These are phyloP conservation scores for Tachina grossa DNA, from an alignment of 2,888 invertebrate genomes.

Conservation along the genomic window DNA sequence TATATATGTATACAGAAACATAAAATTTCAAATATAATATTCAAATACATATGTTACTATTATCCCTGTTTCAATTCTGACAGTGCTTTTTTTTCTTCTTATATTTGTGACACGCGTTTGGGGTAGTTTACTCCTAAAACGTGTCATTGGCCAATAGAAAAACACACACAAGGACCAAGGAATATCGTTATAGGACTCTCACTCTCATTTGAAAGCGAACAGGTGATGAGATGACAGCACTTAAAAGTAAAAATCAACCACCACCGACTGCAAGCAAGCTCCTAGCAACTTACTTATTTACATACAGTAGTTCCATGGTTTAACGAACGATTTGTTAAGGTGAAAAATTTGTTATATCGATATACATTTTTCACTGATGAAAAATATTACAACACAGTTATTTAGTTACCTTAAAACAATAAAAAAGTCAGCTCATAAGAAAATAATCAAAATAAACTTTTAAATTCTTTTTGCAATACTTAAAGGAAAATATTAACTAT, in stretches of 20 bases:
- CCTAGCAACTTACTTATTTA: slow-evolving; percentile 2
- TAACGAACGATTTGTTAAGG: no score
- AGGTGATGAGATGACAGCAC: slow-evolving; percentile 30
- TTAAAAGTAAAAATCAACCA: slow-evolving; percentile 18
- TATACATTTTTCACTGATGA: no score
- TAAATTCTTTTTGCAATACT: no score
- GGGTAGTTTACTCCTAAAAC: slow-evolving; percentile 64
- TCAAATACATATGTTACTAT: neutral
- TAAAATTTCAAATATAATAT: neutral
- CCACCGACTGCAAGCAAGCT: neutral
- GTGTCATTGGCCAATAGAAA: slow-evolving; percentile 61
- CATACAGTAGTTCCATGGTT: no score
- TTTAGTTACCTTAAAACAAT: no score
- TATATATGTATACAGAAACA: no score
- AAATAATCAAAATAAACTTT: no score
- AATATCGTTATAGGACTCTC: slow-evolving; percentile 45
- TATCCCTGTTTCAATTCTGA: neutral
- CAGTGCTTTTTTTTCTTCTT: slow-evolving; percentile 23
- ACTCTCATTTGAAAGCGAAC: slow-evolving; percentile 45
- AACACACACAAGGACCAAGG: slow-evolving; percentile 16
- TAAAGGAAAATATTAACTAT: no score
- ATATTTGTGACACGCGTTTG: slow-evolving; percentile 49
- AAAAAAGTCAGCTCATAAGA: no score
- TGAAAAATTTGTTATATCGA: no score
- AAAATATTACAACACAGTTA: no score